These are phyloP conservation scores for Oegoconia quadripuncta DNA, from an alignment of 2,888 invertebrate species.

Conservation along the genomic window DNA sequence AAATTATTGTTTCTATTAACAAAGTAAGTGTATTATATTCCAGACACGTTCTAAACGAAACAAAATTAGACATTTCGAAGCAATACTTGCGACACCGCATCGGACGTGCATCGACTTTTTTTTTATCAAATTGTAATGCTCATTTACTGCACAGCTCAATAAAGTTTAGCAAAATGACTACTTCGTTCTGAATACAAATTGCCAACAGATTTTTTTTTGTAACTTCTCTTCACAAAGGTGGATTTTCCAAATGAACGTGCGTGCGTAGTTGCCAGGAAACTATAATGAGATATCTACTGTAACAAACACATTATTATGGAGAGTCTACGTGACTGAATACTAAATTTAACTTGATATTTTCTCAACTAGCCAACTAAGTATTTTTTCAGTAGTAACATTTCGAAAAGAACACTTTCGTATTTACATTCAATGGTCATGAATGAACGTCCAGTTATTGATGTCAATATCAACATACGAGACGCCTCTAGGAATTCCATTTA, in stretches of 20 bases:
- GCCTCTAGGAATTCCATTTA: constrained; percentile 32
- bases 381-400: too few species aligned
- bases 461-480: constrained; percentile 32
- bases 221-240: too few species aligned
- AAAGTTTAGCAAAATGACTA: neutral
- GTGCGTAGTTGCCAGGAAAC: too few species aligned
- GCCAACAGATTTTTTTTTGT: too few species aligned
- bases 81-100: constrained; percentile 38
- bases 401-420: constrained; percentile 10
- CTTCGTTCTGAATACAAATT: neutral
- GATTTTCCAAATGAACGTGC: too few species aligned
- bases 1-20: constrained; percentile 4
- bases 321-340: too few species aligned
- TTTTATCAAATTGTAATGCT: neutral
- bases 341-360: too few species aligned
- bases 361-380: too few species aligned
- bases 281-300: too few species aligned
- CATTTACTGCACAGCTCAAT: neutral
- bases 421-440: constrained; percentile 22
- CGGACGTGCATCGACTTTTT: constrained; percentile 18
- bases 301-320: too few species aligned
- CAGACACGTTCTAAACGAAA: constrained; percentile 41
- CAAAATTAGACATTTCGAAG: constrained; percentile 46
- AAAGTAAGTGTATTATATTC: constrained; percentile 33
- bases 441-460: constrained; percentile 27